Evolutionary conservation across 2,797 vertebrate genomes (phyloP), one percentile per base, ranked within the genome.

Genomic region (Sebastes baramenuke): DNA sequence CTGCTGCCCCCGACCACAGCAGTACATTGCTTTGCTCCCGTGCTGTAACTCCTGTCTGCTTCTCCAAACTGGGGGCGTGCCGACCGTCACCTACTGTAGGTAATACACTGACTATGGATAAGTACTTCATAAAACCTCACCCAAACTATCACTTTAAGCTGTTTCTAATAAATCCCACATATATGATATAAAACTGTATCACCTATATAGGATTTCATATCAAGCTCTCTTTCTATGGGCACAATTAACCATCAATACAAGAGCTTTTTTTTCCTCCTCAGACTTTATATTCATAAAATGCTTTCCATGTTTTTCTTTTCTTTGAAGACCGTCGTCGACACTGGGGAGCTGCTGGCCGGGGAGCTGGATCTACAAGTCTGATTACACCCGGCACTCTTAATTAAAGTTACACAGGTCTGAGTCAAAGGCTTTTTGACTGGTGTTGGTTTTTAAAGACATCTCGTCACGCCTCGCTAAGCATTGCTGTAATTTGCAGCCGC

Each of bases 391-490:
- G 82, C 90, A 84, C 87, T 91, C 92, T 93, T 94, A 94, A 93
- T 94, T 95, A 94, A 94, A 94, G 92, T 89, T 89, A 92, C 89
- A 89, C 91, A 92, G 91, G 90, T 94, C 90, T 88, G 88, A 94
- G 90, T 92, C 90, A 92, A 92, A 94, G 91, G 91, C 89, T 90
- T 93, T 94, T 92, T 90, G 90, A 94, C 92, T 92, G 88, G 81
- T 92, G 90, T 93, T 93, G 91, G 80, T 94, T 93, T 93, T 93
- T 91, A 91, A 94, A 94, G 92, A 94, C 91, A 91, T 89, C 94
- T 94, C 89, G 89, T 93, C 93, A 94, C 75, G 87, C 86, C 89
- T 93, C 84, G 77, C 88, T 91, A 86, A 92, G 93, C 93, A 93
- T 90, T 90, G 91, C 92, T 88, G 90, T 92, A 94, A 95, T 94